Percentiles rank a stretch among this genome's conserved stretches.
Conservation (phyloP, 2,797 vertebrate species). For the Syndactyla subalaris region DNA sequence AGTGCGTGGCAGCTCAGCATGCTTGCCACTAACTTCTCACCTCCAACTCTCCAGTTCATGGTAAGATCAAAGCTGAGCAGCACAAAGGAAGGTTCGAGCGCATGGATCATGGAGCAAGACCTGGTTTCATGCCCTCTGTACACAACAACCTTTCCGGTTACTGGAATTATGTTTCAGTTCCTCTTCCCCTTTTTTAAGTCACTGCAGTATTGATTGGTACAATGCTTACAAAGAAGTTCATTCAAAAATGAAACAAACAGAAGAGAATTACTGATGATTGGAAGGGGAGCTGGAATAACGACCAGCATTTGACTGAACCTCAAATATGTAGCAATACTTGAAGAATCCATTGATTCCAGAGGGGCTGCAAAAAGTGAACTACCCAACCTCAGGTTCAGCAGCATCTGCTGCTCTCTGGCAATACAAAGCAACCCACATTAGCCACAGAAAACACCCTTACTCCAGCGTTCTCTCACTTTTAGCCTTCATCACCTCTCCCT, state of each 20-base stretch:
- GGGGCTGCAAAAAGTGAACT: background rate
- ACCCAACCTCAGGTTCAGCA: background rate
- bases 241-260: slow-evolving; percentile 29
- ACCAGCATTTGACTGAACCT: background rate
- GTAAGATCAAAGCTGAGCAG: slow-evolving; percentile 10
- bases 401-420: background rate
- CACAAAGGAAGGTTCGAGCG: background rate
- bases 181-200: background rate
- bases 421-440: background rate
- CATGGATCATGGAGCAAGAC: background rate
- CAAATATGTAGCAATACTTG: background rate
- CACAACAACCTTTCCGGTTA: background rate
- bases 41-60: background rate
- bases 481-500: background rate
- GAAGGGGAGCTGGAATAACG: background rate
- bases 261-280: background rate
- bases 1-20: background rate
- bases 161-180: background rate
- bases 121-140: background rate
- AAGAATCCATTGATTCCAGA: background rate
- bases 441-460: background rate
- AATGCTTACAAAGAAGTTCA: background rate
- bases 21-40: background rate
- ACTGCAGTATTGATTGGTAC: background rate
- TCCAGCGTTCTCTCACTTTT: background rate